Conservation (phyloP, 2,888 invertebrate species). For the Calliphora vomitoria region DNA sequence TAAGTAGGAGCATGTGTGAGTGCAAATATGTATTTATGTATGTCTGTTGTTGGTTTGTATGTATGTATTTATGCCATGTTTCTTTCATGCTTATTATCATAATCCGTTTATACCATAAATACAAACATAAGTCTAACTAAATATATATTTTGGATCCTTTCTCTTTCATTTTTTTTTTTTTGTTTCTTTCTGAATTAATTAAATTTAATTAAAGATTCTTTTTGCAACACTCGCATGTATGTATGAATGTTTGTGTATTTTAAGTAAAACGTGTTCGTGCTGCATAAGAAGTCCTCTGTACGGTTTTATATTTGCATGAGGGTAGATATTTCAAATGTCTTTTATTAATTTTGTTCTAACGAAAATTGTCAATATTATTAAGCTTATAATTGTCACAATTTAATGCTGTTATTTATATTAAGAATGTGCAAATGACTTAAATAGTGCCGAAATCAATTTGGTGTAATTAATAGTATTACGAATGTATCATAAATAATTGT, state of each 20-base stretch:
- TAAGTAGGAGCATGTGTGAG: not conserved
- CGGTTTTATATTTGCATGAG: slow-evolving; percentile 15
- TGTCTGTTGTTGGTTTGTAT: slow-evolving; percentile 54
- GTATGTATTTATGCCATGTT: slow-evolving; percentile 42
- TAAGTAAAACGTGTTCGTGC: slow-evolving; percentile 77
- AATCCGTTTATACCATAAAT: slow-evolving; percentile 78
- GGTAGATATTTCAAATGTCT: slow-evolving; percentile 72
- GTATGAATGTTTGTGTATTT: slow-evolving; percentile 74
- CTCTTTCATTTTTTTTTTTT: slow-evolving; percentile 76
- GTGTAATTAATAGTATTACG: slow-evolving; percentile 25
- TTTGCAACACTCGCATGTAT: slow-evolving; percentile 15
- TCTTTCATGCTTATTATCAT: slow-evolving; percentile 80
- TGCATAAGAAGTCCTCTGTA: slow-evolving; percentile 50
- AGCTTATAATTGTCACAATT: slow-evolving; percentile 47
- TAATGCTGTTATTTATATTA: slow-evolving; percentile 31
- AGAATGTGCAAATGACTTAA: slow-evolving; percentile 53
- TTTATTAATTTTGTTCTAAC: slow-evolving; percentile 40
- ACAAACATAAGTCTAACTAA: slow-evolving; percentile 20
- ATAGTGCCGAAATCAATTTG: slow-evolving; percentile 75
- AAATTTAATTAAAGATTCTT: slow-evolving; percentile 83
- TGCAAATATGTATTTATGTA: not conserved
- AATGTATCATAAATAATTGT: slow-evolving; percentile 5
- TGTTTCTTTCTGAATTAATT: slow-evolving; percentile 81
- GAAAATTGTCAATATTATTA: slow-evolving; percentile 50
- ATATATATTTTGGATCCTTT: slow-evolving; percentile 22